Percentiles rank a stretch among this genome's conserved stretches.
These are phyloP conservation scores for Ricordea florida DNA, from an alignment of 92 coral and sea anemone genomes.

Conservation along the genomic window DNA sequence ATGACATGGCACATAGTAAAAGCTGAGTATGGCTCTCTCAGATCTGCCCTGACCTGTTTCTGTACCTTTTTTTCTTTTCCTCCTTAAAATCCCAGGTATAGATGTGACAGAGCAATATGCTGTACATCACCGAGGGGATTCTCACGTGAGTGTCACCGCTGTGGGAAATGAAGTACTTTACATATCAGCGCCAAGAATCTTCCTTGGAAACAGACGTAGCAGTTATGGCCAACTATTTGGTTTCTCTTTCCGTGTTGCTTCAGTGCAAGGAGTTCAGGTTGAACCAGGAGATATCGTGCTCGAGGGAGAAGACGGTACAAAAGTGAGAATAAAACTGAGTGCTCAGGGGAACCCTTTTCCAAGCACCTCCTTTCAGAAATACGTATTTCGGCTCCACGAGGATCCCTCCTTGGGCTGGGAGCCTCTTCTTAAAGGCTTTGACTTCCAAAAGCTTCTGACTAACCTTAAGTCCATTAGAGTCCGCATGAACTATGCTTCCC, in stretches of 20 bases:
- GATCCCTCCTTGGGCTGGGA: constrained; percentile 91
- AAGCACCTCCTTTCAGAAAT: constrained; percentile 74
- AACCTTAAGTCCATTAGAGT: constrained; percentile 63
- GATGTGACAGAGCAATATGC: constrained; percentile 88
- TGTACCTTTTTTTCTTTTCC: neutral
- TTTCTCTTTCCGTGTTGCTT: constrained; percentile 86
- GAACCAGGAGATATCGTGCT: constrained; percentile 65
- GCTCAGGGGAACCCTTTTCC: constrained; percentile 82
- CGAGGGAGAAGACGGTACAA: constrained; percentile 71
- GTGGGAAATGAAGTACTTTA: constrained; percentile 84
- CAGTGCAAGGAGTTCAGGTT: constrained; percentile 77
- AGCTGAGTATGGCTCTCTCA: no score
- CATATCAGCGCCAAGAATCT: constrained; percentile 80
- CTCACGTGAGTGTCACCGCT: constrained; percentile 81
- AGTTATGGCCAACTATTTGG: constrained; percentile 90
- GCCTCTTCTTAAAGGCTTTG: constrained; percentile 79
- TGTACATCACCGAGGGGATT: constrained; percentile 43
- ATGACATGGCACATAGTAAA: no score
- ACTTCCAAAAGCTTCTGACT: constrained; percentile 85
- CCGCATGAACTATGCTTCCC: constrained; percentile 92
- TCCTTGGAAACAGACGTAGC: constrained; percentile 78
- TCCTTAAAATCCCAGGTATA: constrained; percentile 35
- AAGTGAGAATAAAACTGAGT: constrained; percentile 75
- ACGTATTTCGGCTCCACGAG: constrained; percentile 88
- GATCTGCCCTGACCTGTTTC: no score